Evolutionary conservation across 2,888 invertebrate genomes (phyloP).

Genomic region (Nymphalis urticae): DNA sequence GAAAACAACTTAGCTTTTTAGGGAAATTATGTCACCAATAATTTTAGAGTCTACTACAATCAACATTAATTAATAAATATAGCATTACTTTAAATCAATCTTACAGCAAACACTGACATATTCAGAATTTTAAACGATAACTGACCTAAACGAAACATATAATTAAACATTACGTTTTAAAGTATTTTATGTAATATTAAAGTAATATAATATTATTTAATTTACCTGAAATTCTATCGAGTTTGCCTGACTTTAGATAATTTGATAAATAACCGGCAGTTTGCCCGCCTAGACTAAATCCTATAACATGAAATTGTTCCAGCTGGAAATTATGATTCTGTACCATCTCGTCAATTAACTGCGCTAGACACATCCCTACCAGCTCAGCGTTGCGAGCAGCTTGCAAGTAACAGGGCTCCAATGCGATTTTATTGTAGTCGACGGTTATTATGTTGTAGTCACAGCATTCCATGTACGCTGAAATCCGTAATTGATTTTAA

Average conservation of each 20-base stretch:
- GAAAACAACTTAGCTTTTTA: background rate
- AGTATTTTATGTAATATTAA: background rate
- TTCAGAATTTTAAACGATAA: too few species aligned
- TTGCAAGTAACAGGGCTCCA: conserved; percentile 82
- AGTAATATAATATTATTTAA: background rate
- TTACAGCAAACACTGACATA: too few species aligned
- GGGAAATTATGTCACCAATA: background rate
- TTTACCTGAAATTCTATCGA: conserved; percentile 81
- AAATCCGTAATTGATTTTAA: conserved; percentile 35
- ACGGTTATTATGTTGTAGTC: conserved; percentile 83
- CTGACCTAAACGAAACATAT: too few species aligned
- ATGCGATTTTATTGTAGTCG: conserved; percentile 82
- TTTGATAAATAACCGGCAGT: conserved; percentile 78
- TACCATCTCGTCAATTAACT: conserved; percentile 80
- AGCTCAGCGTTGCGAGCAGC: conserved; percentile 81
- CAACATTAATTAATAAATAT: too few species aligned
- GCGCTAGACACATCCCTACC: conserved; percentile 83
- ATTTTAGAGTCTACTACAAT: too few species aligned
- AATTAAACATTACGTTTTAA: too few species aligned
- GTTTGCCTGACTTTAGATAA: conserved; percentile 64
- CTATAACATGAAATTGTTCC: conserved; percentile 81
- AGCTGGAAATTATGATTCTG: conserved; percentile 61
- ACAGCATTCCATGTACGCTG: conserved; percentile 78
- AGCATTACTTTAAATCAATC: too few species aligned
- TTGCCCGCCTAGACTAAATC: conserved; percentile 85